phyloP scores from a whole-genome alignment of 2,797 vertebrate species.

The Orientallactaga sibirica region DNA sequence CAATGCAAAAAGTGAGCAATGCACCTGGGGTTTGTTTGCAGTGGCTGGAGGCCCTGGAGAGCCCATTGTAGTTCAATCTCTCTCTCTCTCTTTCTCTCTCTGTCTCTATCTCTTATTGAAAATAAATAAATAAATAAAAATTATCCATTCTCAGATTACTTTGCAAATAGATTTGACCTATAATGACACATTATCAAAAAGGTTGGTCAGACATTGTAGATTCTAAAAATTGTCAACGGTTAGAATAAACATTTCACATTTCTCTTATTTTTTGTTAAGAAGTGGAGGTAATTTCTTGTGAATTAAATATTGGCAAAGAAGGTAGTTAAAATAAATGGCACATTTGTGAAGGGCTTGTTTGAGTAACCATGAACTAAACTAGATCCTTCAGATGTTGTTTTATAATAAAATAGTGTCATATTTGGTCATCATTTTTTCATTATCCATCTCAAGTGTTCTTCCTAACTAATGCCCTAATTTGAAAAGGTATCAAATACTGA shows the following conservation, averaged over 20 bases:
- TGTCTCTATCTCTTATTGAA: too few relatives aligned
- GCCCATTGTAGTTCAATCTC: too few relatives aligned
- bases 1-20: too few relatives aligned
- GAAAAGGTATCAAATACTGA: neutral
- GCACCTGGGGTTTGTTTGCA: too few relatives aligned
- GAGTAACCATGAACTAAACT: too few relatives aligned
- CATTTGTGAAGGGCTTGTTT: too few relatives aligned
- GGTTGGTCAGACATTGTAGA: accelerated
- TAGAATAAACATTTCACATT: neutral
- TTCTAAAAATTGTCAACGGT: neutral
- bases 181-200: neutral
- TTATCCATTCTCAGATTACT: neutral
- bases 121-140: too few relatives aligned
- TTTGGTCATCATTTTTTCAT: too few relatives aligned
- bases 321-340: neutral
- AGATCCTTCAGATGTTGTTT: neutral
- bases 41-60: too few relatives aligned
- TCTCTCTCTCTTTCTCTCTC: too few relatives aligned
- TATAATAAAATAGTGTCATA: neutral
- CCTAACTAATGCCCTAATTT: neutral
- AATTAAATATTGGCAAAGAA: slow-evolving; percentile 8
- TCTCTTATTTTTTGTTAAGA: neutral
- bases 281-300: neutral
- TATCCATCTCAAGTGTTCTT: too few relatives aligned
- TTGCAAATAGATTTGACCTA: neutral